Evolutionary conservation across 2,888 invertebrate species (phyloP), one percentile per base, ranked within the genome.

Genomic region (Boloria euphrosyne): DNA sequence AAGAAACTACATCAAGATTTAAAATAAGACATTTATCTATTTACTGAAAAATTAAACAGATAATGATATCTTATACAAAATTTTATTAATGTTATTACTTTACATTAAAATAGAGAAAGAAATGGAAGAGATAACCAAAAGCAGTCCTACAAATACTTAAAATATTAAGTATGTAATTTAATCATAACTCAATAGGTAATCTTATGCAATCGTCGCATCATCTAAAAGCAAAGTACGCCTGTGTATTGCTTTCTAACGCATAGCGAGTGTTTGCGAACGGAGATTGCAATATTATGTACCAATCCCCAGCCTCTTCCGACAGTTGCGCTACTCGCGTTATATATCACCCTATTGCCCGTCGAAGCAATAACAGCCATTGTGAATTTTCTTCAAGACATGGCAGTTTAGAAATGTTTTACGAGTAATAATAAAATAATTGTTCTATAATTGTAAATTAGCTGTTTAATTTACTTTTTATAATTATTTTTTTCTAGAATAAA

Each of bases 221-320:
- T 50, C 38, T 22, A 63, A 67, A 67, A 49, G 31, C 13, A 44
- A 51, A 49, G 65, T 60, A 59, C 52, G 63, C 62, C 51, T 66
- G 58, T 68, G 85, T 87, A 86, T 87, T 83, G 75, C 76, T 82
- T 85, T 82, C 82, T 78, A 84, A 84, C 82, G 83, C 84, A 85
- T 78, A 83, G 78, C 73, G 75, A 78, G 75, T 88, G 85, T 89
- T 89, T 89, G 85, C 83, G 69, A 75, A 82, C 81, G 83, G 87
- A 89, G 86, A 89, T 89, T 89, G 89, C 89, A 87, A 87, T 88
- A 87, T 87, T 86, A 86, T 87, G 87, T 86, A 86, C 83, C 84
- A 83, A 88, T 84, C 84, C 80, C 80, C 73, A 80, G 81, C 80
- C 80, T 83, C 81, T 84, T 81, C 81, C 80, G 77, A 78, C 75